Evolutionary conservation across 2,797 vertebrate species (phyloP), one percentile per base, ranked within the genome.

Genomic region (Pseudochaenichthys georgianus): DNA sequence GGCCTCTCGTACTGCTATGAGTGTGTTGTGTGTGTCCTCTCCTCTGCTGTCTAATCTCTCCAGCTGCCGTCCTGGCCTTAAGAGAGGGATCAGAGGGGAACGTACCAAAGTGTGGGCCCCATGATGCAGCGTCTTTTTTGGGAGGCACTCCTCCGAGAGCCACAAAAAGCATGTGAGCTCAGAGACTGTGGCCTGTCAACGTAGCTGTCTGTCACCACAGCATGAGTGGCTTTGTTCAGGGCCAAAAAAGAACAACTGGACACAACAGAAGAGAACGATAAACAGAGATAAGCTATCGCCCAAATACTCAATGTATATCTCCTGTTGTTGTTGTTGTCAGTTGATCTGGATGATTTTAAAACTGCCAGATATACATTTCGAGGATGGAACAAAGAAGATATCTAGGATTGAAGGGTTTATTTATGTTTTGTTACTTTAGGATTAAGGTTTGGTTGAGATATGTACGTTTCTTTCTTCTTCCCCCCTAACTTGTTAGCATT

Each of bases 101-200:
- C 89, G 92, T 90, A 93, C 93, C 95, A 95, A 95, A 96, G 95
- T 87, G 91, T 47, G 87, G 90, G 91, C 93, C 83, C 77, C 86
- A 94, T 99, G 97, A 98, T 94, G 95, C 96, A 91, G 94, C 89
- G 87, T 96, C 96, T 93, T 93, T 95, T 99, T 99, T 97, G 94
- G 95, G 97, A 95, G 94, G 90, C 94, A 92, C 88, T 89, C 94
- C 95, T 96, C 96, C 96, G 95, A 95, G 86, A 94, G 95, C 94
- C 94, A 95, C 93, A 97, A 96, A 96, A 96, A 96, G 97, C 96
- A 94, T 94, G 95, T 98, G 96, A 97, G 96, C 95, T 96, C 96
- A 90, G 94, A 94, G 80, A 87, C 89, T 90, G 88, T 86, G 90
- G 89, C 90, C 88, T 90, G 93, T 93, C 82, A 77, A 19, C 66